phyloP scores from a whole-genome alignment of 2,113 vertebrate genomes.

The Poecile atricapillus region DNA sequence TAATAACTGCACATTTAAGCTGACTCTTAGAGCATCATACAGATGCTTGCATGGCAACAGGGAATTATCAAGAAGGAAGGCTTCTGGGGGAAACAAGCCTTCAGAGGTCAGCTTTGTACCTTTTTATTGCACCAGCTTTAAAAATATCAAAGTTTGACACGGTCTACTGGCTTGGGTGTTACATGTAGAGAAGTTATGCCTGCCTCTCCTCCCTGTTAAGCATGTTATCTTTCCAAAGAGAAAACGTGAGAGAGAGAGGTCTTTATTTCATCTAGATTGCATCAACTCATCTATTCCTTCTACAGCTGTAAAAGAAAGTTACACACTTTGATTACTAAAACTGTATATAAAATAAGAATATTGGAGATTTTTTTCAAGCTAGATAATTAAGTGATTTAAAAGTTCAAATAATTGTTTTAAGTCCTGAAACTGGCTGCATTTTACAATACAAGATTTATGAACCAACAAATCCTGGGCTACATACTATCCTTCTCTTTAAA shows the following conservation, averaged over 20 bases:
- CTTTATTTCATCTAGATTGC: not conserved
- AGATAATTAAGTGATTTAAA: not conserved
- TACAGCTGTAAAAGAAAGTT: not conserved
- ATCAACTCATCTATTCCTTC: not conserved
- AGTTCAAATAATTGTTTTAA: not conserved
- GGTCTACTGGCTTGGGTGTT: not conserved
- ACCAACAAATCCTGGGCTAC: not conserved
- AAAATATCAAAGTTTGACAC: not conserved
- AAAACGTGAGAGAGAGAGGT: not conserved
- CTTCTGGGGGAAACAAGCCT: not conserved
- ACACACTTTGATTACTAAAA: not conserved
- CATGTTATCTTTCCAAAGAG: not conserved
- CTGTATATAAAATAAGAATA: not conserved
- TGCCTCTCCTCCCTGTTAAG: not conserved
- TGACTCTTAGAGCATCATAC: not conserved
- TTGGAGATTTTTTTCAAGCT: not conserved
- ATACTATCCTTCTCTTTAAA: not conserved
- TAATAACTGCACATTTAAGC: not conserved
- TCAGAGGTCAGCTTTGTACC: not conserved
- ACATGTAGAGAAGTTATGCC: rapidly evolving
- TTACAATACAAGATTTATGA: not conserved
- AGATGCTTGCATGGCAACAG: not conserved
- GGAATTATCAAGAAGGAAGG: not conserved
- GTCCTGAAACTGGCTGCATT: not conserved
- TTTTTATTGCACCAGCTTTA: not conserved